Conservation (phyloP, 2,888 invertebrate species). For the Xanthorhoe designata region DNA sequence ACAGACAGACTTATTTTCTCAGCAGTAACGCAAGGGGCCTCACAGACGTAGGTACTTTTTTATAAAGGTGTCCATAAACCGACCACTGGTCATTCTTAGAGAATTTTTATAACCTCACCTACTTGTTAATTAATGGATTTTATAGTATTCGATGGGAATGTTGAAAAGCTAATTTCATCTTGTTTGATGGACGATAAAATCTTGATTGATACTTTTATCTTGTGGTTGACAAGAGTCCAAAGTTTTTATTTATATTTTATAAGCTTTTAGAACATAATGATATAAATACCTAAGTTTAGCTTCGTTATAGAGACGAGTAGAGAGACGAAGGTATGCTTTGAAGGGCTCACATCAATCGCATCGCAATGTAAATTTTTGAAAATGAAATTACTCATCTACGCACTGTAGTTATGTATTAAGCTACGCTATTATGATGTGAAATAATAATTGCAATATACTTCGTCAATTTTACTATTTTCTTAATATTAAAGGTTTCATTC, state of each 20-base stretch:
- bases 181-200: conserved; percentile 31
- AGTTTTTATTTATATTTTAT: background rate
- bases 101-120: conserved; percentile 55
- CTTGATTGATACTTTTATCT: conserved; percentile 19
- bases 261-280: background rate
- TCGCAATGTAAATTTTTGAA: no score
- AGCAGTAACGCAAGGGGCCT: conserved; percentile 75
- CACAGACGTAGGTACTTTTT: conserved; percentile 59
- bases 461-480: no score
- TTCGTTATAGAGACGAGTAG: no score
- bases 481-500: no score
- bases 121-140: conserved; percentile 39
- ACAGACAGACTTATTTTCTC: conserved; percentile 61
- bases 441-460: no score
- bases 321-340: no score
- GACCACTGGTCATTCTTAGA: conserved; percentile 57
- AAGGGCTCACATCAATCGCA: no score
- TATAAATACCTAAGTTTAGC: background rate
- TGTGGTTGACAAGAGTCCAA: conserved; percentile 6
- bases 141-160: conserved; percentile 32
- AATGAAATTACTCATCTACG: background rate
- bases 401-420: background rate
- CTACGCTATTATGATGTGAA: no score
- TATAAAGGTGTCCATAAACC: conserved; percentile 65
- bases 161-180: conserved; percentile 41